Evolutionary conservation across 2,113 vertebrate genomes (phyloP).

Genomic region (Plectropomus leopardus): DNA sequence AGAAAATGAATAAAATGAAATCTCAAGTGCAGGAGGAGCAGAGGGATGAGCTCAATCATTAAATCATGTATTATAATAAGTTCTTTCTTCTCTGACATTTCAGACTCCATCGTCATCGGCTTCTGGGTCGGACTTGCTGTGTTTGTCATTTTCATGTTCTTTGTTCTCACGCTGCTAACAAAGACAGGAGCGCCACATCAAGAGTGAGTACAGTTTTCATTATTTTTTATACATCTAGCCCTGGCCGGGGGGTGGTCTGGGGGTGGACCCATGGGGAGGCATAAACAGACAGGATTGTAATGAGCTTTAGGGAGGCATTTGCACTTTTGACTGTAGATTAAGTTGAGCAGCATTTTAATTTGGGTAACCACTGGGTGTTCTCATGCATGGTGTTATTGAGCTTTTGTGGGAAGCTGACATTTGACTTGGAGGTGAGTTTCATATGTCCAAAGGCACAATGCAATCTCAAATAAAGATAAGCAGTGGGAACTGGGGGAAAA

Average conservation of each 20-base stretch:
- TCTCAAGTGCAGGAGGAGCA: background rate
- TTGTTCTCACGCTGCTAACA: slow-evolving; percentile 93
- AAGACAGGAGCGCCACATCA: slow-evolving; percentile 94
- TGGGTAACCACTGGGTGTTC: background rate
- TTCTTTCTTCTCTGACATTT: slow-evolving; percentile 53
- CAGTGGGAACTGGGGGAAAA: background rate
- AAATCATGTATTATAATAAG: background rate
- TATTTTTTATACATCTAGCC: background rate
- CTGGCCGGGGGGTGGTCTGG: no score
- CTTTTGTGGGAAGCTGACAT: background rate
- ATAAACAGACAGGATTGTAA: background rate
- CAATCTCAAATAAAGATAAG: background rate
- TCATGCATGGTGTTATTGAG: background rate
- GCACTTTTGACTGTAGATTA: background rate
- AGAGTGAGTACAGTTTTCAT: slow-evolving; percentile 87
- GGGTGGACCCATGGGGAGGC: no score
- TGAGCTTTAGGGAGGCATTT: background rate
- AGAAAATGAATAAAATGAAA: background rate
- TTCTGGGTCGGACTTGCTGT: slow-evolving; percentile 97
- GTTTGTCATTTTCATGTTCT: slow-evolving; percentile 98
- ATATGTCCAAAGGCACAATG: background rate
- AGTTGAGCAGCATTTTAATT: background rate
- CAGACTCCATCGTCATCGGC: slow-evolving; percentile 98
- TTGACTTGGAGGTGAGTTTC: background rate
- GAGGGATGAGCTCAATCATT: background rate